These are phyloP conservation scores for Helleia helle DNA, from an alignment of 2,888 invertebrate genomes.

Conservation along the genomic window DNA sequence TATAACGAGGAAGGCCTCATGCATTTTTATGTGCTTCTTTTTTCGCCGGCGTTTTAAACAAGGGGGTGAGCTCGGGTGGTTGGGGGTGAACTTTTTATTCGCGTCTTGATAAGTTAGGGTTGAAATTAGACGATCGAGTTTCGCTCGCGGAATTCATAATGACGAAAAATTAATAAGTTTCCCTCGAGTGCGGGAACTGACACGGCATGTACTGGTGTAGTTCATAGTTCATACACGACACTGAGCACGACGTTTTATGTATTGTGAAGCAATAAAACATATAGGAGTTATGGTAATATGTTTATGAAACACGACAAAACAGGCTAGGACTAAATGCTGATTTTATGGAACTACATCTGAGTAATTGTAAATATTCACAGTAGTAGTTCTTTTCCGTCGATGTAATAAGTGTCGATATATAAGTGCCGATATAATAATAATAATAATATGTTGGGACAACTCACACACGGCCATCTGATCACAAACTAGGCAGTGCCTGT, in stretches of 20 bases:
- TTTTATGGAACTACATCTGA: no score
- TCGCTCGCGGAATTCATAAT: slow-evolving; percentile 75
- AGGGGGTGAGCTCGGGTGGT: slow-evolving; percentile 70
- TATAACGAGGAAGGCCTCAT: slow-evolving; percentile 76
- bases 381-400: no score
- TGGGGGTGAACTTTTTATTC: slow-evolving; percentile 72
- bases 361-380: no score
- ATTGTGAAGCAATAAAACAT: no score
- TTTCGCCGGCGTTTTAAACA: slow-evolving; percentile 75
- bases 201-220: slow-evolving; percentile 17
- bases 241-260: neutral
- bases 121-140: slow-evolving; percentile 75
- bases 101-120: slow-evolving; percentile 76
- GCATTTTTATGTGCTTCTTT: slow-evolving; percentile 77
- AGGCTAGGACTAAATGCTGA: no score
- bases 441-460: no score
- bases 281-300: neutral
- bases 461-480: no score
- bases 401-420: no score
- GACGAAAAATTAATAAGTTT: slow-evolving; percentile 74
- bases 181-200: slow-evolving; percentile 52
- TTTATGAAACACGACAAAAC: neutral
- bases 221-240: neutral
- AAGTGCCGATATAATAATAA: no score
- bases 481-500: no score